Percentiles rank a stretch among this genome's conserved stretches.
phyloP scores from a whole-genome alignment of 2,888 invertebrate species.

The Mycalesis mineus region DNA sequence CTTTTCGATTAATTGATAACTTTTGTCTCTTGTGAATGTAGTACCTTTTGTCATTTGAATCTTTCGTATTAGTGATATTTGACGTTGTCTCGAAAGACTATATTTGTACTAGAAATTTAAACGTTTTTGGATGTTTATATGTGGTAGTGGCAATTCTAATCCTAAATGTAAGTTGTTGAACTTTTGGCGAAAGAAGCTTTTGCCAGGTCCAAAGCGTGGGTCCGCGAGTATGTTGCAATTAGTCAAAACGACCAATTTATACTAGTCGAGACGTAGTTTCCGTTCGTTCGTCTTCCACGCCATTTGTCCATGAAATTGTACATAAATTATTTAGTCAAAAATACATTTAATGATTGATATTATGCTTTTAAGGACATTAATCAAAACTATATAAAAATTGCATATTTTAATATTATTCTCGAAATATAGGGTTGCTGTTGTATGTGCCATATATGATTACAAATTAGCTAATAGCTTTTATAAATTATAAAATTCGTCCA shows the following conservation, averaged over 20 bases:
- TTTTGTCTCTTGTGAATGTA: background rate
- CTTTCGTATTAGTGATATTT: background rate
- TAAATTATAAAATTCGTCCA: slow-evolving; percentile 17
- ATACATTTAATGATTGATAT: background rate
- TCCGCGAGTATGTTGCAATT: background rate
- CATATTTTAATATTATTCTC: background rate
- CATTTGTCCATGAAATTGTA: background rate
- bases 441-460: background rate
- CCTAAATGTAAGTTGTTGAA: background rate
- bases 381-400: background rate
- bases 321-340: background rate
- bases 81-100: background rate
- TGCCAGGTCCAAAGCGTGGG: background rate
- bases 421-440: background rate
- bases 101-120: background rate
- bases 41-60: background rate
- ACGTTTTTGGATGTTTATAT: slow-evolving; percentile 1
- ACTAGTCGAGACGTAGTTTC: slow-evolving; percentile 32
- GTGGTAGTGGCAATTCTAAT: background rate
- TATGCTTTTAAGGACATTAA: background rate
- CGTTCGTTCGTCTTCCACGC: slow-evolving; percentile 42
- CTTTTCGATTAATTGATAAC: background rate
- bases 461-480: background rate
- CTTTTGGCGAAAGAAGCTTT: slow-evolving; percentile 5
- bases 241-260: slow-evolving; percentile 43